Evolutionary conservation across 2,797 vertebrate species (phyloP).

Genomic region (Tenualosa ilisha): DNA sequence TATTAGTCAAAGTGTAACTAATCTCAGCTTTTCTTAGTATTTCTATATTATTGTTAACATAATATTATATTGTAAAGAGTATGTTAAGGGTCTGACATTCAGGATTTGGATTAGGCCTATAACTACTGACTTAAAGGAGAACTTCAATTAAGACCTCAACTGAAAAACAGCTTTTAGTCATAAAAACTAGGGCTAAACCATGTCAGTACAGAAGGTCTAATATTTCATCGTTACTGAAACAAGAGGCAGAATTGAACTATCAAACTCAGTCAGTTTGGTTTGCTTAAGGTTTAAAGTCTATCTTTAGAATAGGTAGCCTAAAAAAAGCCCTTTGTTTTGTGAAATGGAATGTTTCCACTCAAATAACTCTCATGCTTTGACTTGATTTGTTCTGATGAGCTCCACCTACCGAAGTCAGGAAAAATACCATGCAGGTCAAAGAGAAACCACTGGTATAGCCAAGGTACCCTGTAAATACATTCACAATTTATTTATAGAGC

Average conservation of each 20-base stretch:
- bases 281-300: not conserved
- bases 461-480: constrained; percentile 81
- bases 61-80: too few species aligned
- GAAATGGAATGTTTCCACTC: not conserved
- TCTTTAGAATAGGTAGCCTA: not conserved
- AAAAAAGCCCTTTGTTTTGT: not conserved
- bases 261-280: not conserved
- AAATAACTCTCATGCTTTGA: not conserved
- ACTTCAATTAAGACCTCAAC: too few species aligned
- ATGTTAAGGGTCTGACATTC: not conserved
- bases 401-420: constrained; percentile 90
- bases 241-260: not conserved
- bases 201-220: too few species aligned
- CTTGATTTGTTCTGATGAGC: not conserved
- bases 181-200: too few species aligned
- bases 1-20: too few species aligned
- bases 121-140: too few species aligned
- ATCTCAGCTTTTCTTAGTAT: too few species aligned
- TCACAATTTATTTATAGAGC: not conserved
- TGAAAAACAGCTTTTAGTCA: too few species aligned
- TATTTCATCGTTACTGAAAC: not conserved
- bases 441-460: constrained; percentile 98
- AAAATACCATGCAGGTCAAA: constrained; percentile 95
- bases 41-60: too few species aligned
- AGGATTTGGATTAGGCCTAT: too few species aligned